These are phyloP conservation scores for Mormyrops boulengeri DNA, from an alignment of 2,797 vertebrate genomes.

Conservation along the genomic window DNA sequence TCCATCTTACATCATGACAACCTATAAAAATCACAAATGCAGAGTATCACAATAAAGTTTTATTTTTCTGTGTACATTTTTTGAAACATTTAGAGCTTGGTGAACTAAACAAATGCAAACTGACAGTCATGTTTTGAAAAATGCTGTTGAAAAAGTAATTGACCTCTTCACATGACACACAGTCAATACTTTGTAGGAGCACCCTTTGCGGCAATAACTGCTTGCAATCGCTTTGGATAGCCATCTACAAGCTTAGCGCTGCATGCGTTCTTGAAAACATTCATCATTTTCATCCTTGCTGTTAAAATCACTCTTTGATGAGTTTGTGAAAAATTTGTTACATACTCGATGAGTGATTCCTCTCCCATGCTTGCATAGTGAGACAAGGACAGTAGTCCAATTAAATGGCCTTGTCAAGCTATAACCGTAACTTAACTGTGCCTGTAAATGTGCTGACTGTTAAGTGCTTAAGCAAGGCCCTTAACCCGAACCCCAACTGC, in stretches of 20 bases:
- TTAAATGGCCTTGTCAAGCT: neutral
- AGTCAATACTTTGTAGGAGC: too few relatives aligned
- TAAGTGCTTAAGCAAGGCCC: neutral
- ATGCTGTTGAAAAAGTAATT: neutral
- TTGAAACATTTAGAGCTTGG: neutral
- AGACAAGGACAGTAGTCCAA: neutral
- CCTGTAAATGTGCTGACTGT: neutral
- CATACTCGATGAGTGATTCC: neutral
- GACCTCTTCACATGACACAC: neutral
- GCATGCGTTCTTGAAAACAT: neutral
- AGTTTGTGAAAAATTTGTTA: too few relatives aligned
- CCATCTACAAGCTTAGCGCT: neutral
- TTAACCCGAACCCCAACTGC: neutral
- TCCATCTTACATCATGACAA: neutral
- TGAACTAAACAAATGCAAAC: neutral
- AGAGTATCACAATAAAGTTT: neutral
- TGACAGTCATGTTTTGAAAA: neutral
- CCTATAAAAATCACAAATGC: neutral
- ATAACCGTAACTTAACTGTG: neutral
- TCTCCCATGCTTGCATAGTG: neutral
- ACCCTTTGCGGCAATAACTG: too few relatives aligned
- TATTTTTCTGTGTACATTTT: neutral
- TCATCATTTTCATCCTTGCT: neutral
- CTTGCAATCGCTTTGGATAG: too few relatives aligned
- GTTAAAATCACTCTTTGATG: neutral